Evolutionary conservation across 2,888 invertebrate species (phyloP).

Genomic region (Lacanobia oleracea): DNA sequence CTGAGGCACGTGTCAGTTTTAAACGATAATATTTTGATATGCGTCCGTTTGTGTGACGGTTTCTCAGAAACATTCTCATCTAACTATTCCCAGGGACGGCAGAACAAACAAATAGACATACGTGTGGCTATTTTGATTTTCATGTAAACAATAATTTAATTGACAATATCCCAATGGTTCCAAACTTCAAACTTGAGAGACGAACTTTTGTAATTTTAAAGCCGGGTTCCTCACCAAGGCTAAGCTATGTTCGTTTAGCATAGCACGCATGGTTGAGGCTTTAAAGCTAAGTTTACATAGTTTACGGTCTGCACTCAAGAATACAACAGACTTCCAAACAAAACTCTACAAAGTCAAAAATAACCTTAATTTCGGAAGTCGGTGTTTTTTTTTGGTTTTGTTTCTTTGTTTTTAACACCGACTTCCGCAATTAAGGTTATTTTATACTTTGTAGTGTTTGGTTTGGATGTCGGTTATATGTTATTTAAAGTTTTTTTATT

Average conservation of each 20-base stretch:
- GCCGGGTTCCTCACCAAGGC: neutral
- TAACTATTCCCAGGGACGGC: constrained; percentile 23
- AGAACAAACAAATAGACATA: constrained; percentile 10
- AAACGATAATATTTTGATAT: constrained; percentile 64
- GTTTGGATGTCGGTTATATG: too few species aligned
- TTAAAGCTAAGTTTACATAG: neutral
- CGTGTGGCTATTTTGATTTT: constrained; percentile 17
- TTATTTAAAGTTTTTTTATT: too few species aligned
- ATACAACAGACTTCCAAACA: too few species aligned
- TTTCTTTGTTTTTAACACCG: too few species aligned
- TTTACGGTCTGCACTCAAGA: too few species aligned
- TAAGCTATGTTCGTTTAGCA: neutral
- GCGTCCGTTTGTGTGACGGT: constrained; percentile 46
- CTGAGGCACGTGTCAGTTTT: constrained; percentile 51
- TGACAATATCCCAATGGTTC: neutral
- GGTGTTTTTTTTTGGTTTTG: too few species aligned
- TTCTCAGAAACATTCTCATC: constrained; percentile 53
- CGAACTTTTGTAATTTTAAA: neutral
- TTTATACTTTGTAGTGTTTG: too few species aligned
- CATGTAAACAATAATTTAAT: constrained; percentile 20
- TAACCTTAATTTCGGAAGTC: too few species aligned
- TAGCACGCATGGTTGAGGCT: neutral
- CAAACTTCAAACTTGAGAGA: neutral
- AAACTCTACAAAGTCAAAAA: too few species aligned
- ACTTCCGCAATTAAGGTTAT: too few species aligned